Evolutionary conservation across 2,113 vertebrate genomes (phyloP), one percentile per base, ranked within the genome.

Genomic region (Acanthisitta chloris): DNA sequence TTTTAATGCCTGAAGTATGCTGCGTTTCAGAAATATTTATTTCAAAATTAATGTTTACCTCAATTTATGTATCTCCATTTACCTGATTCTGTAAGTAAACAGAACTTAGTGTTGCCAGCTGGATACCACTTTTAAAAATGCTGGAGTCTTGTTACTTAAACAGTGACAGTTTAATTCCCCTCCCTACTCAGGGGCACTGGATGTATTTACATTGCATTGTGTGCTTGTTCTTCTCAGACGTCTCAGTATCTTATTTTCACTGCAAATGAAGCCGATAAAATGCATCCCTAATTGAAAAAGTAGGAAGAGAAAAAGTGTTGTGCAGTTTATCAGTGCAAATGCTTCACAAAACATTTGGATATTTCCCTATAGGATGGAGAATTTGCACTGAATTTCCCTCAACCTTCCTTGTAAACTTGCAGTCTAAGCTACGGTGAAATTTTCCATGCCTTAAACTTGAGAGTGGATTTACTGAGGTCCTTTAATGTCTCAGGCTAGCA

Each of bases 121-220:
- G 40, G 13, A 64, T 26, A 24, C 0, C 4, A 17, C 14, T 16
- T 86, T 83, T 69, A 76, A 46, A 82, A 42, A 9, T 52, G 2
- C 8, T 52, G 29, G 6, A 16, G 25, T 24, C 4, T 52, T 8
- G 0, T 28, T 70, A 8, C 12, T 46, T 58, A 10, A 79, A 31
- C 8, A 23, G 5, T 21, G 33, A 12, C 4, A 51, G 4, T 29
- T 15, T 61, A 26, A 42, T 52, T 4, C 0, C 5, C 7, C 5
- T 67, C 2, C 2, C 3, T 6, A 15, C 7, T 18, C 19, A 45
- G 13, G 5, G 59, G 14, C 7, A 17, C 6, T 36, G 7, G 6
- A 11, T 33, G 1, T 25, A 34, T 29, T 20, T 71, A 5, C 25
- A 42, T 12, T 54, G 14, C 43, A 28, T 11, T 46, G 11, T 28